These are phyloP conservation scores for Rhynchonycteris naso DNA, from an alignment of 2,797 vertebrate genomes.

Conservation along the genomic window DNA sequence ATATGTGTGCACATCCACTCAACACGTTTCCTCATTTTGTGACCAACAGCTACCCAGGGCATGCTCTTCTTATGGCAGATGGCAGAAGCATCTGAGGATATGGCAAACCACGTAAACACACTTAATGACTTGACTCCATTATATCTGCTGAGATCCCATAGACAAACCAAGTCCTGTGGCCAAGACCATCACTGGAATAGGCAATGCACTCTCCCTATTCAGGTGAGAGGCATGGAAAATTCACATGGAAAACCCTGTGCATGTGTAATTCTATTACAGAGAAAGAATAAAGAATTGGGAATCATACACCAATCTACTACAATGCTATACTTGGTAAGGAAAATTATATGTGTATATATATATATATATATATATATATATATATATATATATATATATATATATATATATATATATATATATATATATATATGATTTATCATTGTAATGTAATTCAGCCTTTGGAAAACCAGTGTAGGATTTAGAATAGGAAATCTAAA, in stretches of 20 bases:
- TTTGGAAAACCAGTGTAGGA: neutral
- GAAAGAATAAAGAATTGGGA: neutral
- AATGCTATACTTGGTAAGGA: neutral
- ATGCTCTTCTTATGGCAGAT: neutral
- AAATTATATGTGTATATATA: too few species aligned
- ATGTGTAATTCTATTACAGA: neutral
- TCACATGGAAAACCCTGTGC: neutral
- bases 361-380: too few species aligned
- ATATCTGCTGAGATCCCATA: neutral
- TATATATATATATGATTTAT: neutral
- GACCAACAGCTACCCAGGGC: neutral
- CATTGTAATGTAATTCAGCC: neutral
- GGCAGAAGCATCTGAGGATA: neutral
- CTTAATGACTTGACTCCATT: neutral
- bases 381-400: too few species aligned
- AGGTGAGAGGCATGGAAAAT: neutral
- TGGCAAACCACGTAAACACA: neutral
- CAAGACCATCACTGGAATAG: neutral
- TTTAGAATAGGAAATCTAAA: neutral
- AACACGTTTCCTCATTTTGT: conserved; percentile 30
- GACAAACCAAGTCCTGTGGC: neutral
- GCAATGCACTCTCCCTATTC: neutral
- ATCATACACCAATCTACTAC: neutral
- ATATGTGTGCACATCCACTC: conserved; percentile 14
- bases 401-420: too few species aligned